phyloP scores from a whole-genome alignment of 2,888 invertebrate species.

The Scrobipalpa costella region DNA sequence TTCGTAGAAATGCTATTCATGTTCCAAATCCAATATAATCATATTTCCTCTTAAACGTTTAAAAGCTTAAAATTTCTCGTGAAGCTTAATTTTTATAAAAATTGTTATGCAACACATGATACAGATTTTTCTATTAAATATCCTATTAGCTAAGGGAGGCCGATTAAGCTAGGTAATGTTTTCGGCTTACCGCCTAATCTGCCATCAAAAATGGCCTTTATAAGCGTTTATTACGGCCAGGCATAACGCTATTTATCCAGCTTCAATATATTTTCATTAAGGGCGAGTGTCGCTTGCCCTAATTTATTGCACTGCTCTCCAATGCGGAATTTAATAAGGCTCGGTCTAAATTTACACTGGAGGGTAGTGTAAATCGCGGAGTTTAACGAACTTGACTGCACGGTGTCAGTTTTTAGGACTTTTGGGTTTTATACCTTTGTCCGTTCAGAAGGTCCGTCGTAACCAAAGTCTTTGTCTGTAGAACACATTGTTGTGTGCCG shows the following conservation, averaged over 20 bases:
- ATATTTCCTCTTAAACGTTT: too few species aligned
- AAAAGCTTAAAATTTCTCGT: too few species aligned
- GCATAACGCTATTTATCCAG: conserved; percentile 12
- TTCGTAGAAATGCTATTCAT: too few species aligned
- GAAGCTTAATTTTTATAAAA: too few species aligned
- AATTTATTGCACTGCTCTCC: conserved; percentile 59
- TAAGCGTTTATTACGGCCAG: not conserved
- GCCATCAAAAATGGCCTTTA: conserved; percentile 1
- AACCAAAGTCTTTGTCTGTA: too few species aligned
- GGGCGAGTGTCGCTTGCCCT: conserved; percentile 10
- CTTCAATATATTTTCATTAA: conserved; percentile 59
- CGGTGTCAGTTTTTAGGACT: not conserved
- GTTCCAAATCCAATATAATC: too few species aligned
- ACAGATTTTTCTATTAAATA: not conserved
- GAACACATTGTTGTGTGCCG: too few species aligned
- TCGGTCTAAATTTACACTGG: conserved; percentile 32
- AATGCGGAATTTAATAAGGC: conserved; percentile 63
- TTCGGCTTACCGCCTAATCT: conserved; percentile 11
- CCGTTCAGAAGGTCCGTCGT: too few species aligned
- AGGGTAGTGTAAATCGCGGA: conserved; percentile 47
- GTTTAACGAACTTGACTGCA: not conserved
- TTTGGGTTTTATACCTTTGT: not conserved
- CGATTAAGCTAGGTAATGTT: not conserved
- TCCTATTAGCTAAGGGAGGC: not conserved
- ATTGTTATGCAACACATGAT: too few species aligned